Conservation (phyloP, 2,888 invertebrate species). For the Cybosia mesomella region DNA sequence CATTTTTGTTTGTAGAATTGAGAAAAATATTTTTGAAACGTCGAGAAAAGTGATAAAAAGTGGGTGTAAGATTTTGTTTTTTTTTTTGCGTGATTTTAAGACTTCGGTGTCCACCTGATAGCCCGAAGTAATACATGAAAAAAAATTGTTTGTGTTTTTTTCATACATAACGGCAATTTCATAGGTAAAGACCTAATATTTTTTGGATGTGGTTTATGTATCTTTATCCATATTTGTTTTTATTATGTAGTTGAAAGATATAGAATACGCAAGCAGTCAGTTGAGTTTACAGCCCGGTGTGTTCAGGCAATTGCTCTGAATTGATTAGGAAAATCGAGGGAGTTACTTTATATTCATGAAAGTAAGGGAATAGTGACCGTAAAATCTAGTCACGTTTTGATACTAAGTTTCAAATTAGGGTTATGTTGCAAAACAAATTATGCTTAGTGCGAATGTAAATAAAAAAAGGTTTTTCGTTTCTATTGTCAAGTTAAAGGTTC, state of each 20-base stretch:
- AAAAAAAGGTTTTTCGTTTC: conserved; percentile 36
- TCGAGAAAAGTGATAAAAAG: too few relatives aligned
- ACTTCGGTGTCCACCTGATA: too few relatives aligned
- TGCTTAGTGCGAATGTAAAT: conserved; percentile 38
- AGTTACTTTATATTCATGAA: conserved; percentile 32
- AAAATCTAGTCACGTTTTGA: conserved; percentile 46
- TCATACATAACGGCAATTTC: too few relatives aligned
- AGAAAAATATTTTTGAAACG: too few relatives aligned
- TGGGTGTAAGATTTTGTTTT: too few relatives aligned
- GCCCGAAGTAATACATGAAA: too few relatives aligned
- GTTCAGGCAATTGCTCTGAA: conserved; percentile 30
- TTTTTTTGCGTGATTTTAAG: too few relatives aligned
- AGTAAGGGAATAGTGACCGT: conserved; percentile 31
- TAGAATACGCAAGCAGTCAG: conserved; percentile 37
- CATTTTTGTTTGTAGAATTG: too few relatives aligned
- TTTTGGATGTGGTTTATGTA: background rate
- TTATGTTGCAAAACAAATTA: conserved; percentile 39
- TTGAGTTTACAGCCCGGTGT: conserved; percentile 27
- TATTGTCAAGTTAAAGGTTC: conserved; percentile 33
- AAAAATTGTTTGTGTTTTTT: too few relatives aligned
- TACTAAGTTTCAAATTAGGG: conserved; percentile 48
- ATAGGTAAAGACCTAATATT: too few relatives aligned
- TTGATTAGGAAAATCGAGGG: conserved; percentile 37
- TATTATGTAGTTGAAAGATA: background rate
- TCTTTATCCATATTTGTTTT: background rate